Evolutionary conservation across 2,888 invertebrate species (phyloP).

Genomic region (Platypus cylindrus): DNA sequence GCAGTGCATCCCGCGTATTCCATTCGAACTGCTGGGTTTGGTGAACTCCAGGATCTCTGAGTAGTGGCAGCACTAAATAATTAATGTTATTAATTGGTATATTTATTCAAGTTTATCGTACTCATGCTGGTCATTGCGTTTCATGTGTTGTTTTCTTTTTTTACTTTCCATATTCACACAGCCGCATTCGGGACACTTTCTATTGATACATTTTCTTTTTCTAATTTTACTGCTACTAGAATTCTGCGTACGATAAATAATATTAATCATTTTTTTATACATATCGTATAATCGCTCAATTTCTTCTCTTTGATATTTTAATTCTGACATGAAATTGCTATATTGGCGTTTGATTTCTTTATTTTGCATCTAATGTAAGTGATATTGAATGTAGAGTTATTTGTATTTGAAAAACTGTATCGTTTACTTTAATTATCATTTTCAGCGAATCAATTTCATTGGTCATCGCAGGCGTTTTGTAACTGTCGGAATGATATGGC

Average conservation of each 20-base stretch:
- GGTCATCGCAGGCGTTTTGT: conserved; percentile 4
- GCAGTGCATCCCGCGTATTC: too few species aligned
- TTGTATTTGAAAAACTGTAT: background rate
- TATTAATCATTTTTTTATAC: conserved; percentile 11
- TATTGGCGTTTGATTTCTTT: conserved; percentile 11
- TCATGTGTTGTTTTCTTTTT: too few species aligned
- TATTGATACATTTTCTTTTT: too few species aligned
- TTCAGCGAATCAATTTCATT: conserved; percentile 9
- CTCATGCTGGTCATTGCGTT: too few species aligned
- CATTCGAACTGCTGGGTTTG: too few species aligned
- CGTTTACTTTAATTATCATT: conserved; percentile 11
- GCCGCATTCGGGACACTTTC: too few species aligned
- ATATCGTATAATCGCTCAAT: conserved; percentile 10
- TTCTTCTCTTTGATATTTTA: conserved; percentile 12
- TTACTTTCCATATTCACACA: too few species aligned
- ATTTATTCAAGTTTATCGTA: too few species aligned
- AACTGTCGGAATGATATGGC: conserved; percentile 7
- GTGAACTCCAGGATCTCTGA: too few species aligned
- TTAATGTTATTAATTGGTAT: too few species aligned
- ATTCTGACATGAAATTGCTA: conserved; percentile 9
- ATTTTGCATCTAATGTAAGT: conserved; percentile 13
- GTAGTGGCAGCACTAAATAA: too few species aligned
- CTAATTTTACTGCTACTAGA: too few species aligned
- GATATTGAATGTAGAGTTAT: background rate
- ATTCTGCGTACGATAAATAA: conserved; percentile 5